These are phyloP conservation scores for Pegoplata infirma DNA, from an alignment of 2,888 invertebrate species.

Conservation along the genomic window DNA sequence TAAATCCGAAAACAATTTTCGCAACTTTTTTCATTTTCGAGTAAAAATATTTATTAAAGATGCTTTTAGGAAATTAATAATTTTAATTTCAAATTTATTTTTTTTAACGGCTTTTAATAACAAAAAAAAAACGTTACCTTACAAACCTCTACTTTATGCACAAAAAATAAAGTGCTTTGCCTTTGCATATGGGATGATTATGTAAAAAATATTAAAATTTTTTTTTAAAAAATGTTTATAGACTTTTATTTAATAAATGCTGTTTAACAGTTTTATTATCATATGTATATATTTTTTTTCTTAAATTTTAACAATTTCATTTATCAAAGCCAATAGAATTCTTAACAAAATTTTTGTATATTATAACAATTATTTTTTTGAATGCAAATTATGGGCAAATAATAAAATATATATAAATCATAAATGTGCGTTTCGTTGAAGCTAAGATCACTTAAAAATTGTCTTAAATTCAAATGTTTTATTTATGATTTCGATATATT, in stretches of 20 bases:
- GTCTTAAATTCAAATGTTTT: constrained; percentile 17
- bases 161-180: too few relatives aligned
- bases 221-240: constrained; percentile 17
- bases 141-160: too few relatives aligned
- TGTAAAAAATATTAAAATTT: too few relatives aligned
- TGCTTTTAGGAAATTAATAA: too few relatives aligned
- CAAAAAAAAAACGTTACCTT: too few relatives aligned
- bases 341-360: constrained; percentile 29
- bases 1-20: too few relatives aligned
- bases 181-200: too few relatives aligned
- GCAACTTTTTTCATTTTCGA: too few relatives aligned
- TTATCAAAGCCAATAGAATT: constrained; percentile 25
- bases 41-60: too few relatives aligned
- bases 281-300: constrained; percentile 32
- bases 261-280: constrained; percentile 52
- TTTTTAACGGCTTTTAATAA: too few relatives aligned
- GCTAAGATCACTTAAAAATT: constrained; percentile 56
- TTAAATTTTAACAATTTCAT: constrained; percentile 27
- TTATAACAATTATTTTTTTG: constrained; percentile 29
- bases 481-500: background rate
- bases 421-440: constrained; percentile 61
- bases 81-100: too few relatives aligned
- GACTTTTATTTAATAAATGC: constrained; percentile 56
- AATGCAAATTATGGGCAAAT: constrained; percentile 20
- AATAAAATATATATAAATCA: constrained; percentile 13